A percentile compares a stretch with the other conserved stretches of the same genome.
Evolutionary conservation across 92 coral and sea anemone genomes (phyloP).

Genomic region (Heliopora coerulea): DNA sequence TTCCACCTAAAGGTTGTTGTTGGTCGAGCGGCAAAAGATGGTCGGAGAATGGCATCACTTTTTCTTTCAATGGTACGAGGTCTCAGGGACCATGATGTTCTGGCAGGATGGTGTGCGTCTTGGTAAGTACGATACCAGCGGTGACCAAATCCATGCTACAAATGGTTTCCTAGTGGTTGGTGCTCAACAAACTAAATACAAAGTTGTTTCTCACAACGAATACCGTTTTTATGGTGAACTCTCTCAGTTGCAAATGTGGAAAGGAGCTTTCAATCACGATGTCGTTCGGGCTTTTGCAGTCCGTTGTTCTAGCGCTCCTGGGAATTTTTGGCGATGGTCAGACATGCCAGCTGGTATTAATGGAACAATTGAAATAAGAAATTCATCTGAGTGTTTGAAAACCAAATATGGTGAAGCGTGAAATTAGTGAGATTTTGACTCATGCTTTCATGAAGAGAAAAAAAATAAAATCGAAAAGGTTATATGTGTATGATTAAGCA

Average conservation of each 20-base stretch:
- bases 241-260: neutral
- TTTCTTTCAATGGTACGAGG: neutral
- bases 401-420: neutral
- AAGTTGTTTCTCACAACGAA: neutral
- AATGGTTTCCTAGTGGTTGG: conserved; percentile 9
- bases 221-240: conserved; percentile 1
- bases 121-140: too few species aligned
- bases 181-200: conserved; percentile 5
- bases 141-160: neutral
- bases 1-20: neutral
- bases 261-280: neutral
- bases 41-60: conserved; percentile 5
- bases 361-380: neutral
- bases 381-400: conserved; percentile 1
- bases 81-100: neutral
- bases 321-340: neutral
- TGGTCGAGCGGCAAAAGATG: neutral
- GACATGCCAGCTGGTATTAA: neutral
- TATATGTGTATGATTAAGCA: too few species aligned
- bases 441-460: too few species aligned
- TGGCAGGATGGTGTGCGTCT: neutral
- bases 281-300: neutral
- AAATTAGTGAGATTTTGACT: too few species aligned
- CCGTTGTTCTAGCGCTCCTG: conserved; percentile 4
- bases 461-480: too few species aligned